phyloP scores from a whole-genome alignment of 2,113 vertebrate species.

The Dendrocopos noguchii region DNA sequence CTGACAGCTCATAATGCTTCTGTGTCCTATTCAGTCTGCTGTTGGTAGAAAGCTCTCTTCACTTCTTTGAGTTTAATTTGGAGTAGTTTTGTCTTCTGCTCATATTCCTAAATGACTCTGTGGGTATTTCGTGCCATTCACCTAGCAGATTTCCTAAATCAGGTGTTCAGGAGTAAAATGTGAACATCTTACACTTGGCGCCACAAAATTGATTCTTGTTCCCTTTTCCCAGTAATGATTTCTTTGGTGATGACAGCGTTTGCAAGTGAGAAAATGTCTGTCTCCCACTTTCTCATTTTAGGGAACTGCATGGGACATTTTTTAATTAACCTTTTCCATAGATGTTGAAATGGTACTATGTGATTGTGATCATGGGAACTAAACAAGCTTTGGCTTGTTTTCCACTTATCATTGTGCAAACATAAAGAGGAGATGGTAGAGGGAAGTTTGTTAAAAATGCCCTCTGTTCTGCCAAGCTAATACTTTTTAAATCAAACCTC shows the following conservation, averaged over 20 bases:
- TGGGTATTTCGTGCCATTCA: background rate
- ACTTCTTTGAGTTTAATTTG: background rate
- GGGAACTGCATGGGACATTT: background rate
- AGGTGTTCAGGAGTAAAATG: background rate
- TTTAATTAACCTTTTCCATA: background rate
- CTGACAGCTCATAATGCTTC: background rate
- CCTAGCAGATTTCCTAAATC: background rate
- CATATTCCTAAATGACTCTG: background rate
- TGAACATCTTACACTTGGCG: background rate
- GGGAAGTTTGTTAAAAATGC: background rate
- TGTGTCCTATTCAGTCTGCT: background rate
- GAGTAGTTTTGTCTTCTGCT: background rate
- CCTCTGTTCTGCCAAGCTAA: background rate
- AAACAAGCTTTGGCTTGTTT: background rate
- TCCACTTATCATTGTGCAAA: background rate
- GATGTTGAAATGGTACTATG: background rate
- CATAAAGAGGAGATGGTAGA: background rate
- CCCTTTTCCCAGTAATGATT: background rate
- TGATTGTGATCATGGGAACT: background rate
- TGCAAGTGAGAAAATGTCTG: background rate
- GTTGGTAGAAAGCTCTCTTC: background rate
- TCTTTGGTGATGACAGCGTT: background rate
- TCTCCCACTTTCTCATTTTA: background rate
- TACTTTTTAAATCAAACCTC: background rate
- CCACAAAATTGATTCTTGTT: background rate